Evolutionary conservation across 2,797 vertebrate species (phyloP), one percentile per base, ranked within the genome.

Genomic region (Agapornis canus): DNA sequence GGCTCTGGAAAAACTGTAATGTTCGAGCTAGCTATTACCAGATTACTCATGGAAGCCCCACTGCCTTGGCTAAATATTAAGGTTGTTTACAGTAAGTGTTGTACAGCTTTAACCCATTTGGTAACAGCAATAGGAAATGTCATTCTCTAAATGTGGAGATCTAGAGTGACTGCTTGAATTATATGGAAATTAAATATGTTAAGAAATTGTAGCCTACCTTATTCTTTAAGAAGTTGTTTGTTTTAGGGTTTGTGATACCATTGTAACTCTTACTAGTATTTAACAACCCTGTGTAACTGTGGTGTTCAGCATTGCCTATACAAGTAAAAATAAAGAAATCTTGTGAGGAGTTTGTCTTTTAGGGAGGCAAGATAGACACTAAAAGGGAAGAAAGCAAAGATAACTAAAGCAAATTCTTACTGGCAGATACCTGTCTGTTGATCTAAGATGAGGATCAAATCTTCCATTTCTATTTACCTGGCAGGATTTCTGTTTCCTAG

Each of bases 1-100:
- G 99, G 99, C 95, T 99, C 99, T 95, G 99, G 99, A 86, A 99
- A 99, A 98, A 99, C 99, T 9, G 99, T 99, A 22, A 96, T 99
- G 79, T 99, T 99, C 57, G 99, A 99, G 96, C 96, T 99, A 64
- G 99, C 99, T 86, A 99, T 99, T 97, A 98, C 99, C 94, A 99
- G 98, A 90, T 97, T 99, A 85, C 97, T 99, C 81, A 99, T 99
- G 98, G 98, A 99, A 97, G 98, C 98, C 27, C 97, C 98, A 71
- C 98, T 99, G 88, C 99, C 99, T 61, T 99, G 99, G 99, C 97
- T 96, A 86, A 98, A 98, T 78, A 97, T 99, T 97, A 99, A 99
- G 98, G 98, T 99, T 97, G 99, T 99, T 87, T 99, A 99, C 86
- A 99, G 99, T 99, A 97, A 98, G 99, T 98, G 97, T 89, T 78